Base-by-base conservation (phyloP, 1,140 invertebrate species). In the Thaumatotibia leucotreta region DNA sequence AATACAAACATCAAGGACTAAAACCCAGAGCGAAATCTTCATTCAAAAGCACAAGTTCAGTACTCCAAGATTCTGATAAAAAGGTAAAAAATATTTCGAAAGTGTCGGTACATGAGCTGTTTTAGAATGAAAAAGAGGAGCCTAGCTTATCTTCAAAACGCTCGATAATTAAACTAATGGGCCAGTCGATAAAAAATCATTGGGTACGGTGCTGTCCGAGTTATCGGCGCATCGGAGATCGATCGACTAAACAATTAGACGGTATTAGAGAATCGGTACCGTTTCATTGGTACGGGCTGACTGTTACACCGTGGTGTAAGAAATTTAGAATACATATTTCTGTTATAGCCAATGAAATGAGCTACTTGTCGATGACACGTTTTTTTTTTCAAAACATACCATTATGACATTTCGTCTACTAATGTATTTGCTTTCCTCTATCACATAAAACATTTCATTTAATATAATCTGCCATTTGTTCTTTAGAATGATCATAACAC, bases 201-300 rank as follows among this genome's bases (percentile, higher is more conserved):
- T n/a, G n/a, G n/a, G 23, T 58, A 27, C 52, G 27, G 24, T n/a
- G 52, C 52, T 58, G 45, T 71, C 67, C 61, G 66, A 52, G 65
- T 58, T 32, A 69, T 62, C 65, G 67, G 49, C 65, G 72, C 79
- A 81, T 81, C 78, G 35, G 52, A 27, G 52, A 58, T 58, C 52
- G 52, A 58, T 27, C 69, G 69, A 68, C 75, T 77, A 78, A 85
- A 85, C 83, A 85, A 85, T 85, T 85, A 85, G 79, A 80, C 65
- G 76, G 77, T 72, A 82, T 83, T 83, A 83, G 74, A 78, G 80
- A 75, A 72, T 76, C 73, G 69, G 68, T 74, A 73, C 70, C 70
- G 73, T 80, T 79, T 72, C 45, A 75, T 73, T 71, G 54, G 70
- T 61, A 14, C 6, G 31, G 24, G 11, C 4, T 8, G 35, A 4